Base-by-base conservation (phyloP, 1,140 invertebrate species). In the Apis cerana region DNA sequence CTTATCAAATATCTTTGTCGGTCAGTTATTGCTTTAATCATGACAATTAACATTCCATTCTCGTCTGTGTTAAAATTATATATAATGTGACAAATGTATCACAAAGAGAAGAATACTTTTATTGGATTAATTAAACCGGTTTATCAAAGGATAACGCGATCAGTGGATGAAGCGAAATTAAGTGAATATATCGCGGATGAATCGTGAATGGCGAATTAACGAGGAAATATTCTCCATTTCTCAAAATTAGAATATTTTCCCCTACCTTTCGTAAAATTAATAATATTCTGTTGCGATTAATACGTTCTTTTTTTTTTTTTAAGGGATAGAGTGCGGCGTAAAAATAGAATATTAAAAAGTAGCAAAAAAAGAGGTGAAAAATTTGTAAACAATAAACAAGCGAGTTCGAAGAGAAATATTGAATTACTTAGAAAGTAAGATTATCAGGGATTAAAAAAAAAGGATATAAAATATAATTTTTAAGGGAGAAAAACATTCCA, bases 131-230 rank as follows among this genome's bases (percentile, higher is more conserved):
- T 79, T 79, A 59, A 56, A 11, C 67, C 43, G 17, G 23, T 23
- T 11, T 62, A 50, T 79, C 33, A 59, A 17, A 9, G 23, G 17
- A 59, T 61, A 8, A n/a, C 50, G 1, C 27, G 43, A 21, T 27
- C 17, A n/a, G 27, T 13, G 19, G 48, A 75, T 61, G 43, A 33
- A 48, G n/a, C 33, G 52, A 23, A 56, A 52, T 48, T 19, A 33
- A 21, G 9, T n/a, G 43, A 69, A 79, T 79, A 11, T 48, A 48
- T 19, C 62, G 33, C 17, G 65, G 21, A 58, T 58, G 52, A 54
- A 43, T 54, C 8, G 50, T 58, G 75, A 76, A 76, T 65, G 61
- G 23, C 11, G 62, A 62, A 69, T 78, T 48, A 68, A 78, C 23
- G 23, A 69, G 10, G 33, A 12, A 10, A 12, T 54, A 10, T 19